Conservation (phyloP, 2,113 vertebrate genomes). For the Orthochromis indermauri region DNA sequence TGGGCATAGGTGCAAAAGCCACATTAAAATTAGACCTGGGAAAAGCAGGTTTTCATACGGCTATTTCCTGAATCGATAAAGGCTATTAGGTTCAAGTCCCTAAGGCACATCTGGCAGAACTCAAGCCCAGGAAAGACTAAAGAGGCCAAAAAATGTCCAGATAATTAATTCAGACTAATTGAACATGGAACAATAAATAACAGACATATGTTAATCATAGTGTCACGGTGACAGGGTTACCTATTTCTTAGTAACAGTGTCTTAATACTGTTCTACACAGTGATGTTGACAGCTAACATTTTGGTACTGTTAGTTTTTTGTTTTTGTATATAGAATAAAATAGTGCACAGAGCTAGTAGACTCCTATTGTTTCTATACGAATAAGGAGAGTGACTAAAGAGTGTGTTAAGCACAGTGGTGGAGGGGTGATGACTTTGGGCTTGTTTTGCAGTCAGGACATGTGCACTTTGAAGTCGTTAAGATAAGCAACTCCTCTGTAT, state of each 20-base stretch:
- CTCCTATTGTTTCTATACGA: neutral
- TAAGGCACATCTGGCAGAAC: slow-evolving; percentile 22
- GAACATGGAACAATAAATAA: neutral
- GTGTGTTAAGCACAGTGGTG: neutral
- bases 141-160: neutral
- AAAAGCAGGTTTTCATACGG: slow-evolving; percentile 41
- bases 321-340: neutral
- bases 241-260: neutral
- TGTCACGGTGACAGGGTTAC: neutral
- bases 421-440: neutral
- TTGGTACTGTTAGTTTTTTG: neutral
- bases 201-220: neutral
- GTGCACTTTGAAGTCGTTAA: neutral
- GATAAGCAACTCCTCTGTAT: neutral
- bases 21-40: slow-evolving; percentile 55
- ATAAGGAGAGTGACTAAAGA: neutral
- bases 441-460: neutral
- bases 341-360: too few relatives aligned
- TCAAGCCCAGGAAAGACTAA: slow-evolving; percentile 10
- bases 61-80: slow-evolving; percentile 50
- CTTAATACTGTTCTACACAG: neutral
- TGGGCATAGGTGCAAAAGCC: slow-evolving; percentile 37
- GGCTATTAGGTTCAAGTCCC: slow-evolving; percentile 46
- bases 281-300: neutral
- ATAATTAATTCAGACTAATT: neutral